phyloP scores from a whole-genome alignment of 2,888 invertebrate species.

The Parochlus steinenii region DNA sequence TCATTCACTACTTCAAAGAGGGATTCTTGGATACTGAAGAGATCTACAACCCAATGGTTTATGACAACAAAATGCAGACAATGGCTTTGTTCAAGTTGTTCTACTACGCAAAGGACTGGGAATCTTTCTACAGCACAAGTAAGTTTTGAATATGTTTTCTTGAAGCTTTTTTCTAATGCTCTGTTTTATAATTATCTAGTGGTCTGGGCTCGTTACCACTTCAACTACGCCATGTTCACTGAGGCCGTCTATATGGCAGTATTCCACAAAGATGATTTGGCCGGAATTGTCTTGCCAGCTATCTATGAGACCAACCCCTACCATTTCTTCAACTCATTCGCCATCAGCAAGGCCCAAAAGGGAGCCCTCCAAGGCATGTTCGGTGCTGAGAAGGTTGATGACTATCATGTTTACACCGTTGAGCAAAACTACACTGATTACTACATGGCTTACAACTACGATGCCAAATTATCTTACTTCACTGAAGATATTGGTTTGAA shows the following conservation, averaged over 20 bases:
- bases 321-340: slow-evolving; percentile 53
- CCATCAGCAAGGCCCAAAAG: slow-evolving; percentile 48
- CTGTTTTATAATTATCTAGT: no score
- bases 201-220: slow-evolving; percentile 45
- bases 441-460: slow-evolving; percentile 6
- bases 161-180: no score
- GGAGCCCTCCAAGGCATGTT: slow-evolving; percentile 33
- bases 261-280: slow-evolving; percentile 47
- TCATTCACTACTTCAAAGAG: slow-evolving; percentile 15
- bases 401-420: slow-evolving; percentile 6
- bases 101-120: slow-evolving; percentile 41
- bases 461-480: slow-evolving; percentile 10
- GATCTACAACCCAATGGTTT: slow-evolving; percentile 30
- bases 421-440: slow-evolving; percentile 7
- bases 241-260: slow-evolving; percentile 51
- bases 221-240: slow-evolving; percentile 59
- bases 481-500: slow-evolving; percentile 50
- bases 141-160: no score
- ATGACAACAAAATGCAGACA: slow-evolving; percentile 32
- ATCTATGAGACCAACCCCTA: slow-evolving; percentile 64
- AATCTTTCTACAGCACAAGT: slow-evolving; percentile 41
- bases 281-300: slow-evolving; percentile 48
- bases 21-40: slow-evolving; percentile 33
- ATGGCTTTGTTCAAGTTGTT: slow-evolving; percentile 38
- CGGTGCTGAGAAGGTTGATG: slow-evolving; percentile 1